Conservation (phyloP, 2,113 vertebrate species). For the Mustelus asterias region DNA sequence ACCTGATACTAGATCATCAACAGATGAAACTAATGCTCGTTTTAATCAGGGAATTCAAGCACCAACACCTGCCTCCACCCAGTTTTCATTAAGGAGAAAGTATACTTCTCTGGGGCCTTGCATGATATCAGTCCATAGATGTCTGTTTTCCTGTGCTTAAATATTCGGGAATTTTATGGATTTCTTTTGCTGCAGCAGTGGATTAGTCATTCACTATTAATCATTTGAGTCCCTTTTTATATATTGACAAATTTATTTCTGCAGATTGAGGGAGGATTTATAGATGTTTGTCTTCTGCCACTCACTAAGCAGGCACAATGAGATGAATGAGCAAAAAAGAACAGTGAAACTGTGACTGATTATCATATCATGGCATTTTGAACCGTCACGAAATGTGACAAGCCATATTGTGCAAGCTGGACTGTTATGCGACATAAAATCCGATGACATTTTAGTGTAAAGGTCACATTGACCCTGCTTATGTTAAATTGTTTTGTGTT, state of each 20-base stretch:
- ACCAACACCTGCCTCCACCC: background rate
- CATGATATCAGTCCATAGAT: background rate
- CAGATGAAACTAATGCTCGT: background rate
- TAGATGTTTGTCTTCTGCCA: background rate
- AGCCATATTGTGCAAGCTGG: background rate
- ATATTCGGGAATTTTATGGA: background rate
- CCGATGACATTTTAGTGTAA: background rate
- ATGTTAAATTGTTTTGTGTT: background rate
- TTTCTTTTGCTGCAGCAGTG: constrained; percentile 3
- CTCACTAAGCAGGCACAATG: background rate
- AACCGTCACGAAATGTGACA: background rate
- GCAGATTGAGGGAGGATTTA: background rate
- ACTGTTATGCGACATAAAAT: background rate
- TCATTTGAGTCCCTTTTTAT: background rate
- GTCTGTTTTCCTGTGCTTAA: background rate
- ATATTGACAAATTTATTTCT: constrained; percentile 3
- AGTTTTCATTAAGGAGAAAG: background rate
- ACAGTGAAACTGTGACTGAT: background rate
- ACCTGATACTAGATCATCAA: background rate
- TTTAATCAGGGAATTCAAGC: background rate
- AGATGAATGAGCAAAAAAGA: background rate
- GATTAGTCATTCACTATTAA: background rate
- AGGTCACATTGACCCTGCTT: background rate
- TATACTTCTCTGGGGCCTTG: background rate
- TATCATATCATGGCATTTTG: background rate